Conservation (phyloP, 2,888 invertebrate genomes). For the Drosophila ezoana region DNA sequence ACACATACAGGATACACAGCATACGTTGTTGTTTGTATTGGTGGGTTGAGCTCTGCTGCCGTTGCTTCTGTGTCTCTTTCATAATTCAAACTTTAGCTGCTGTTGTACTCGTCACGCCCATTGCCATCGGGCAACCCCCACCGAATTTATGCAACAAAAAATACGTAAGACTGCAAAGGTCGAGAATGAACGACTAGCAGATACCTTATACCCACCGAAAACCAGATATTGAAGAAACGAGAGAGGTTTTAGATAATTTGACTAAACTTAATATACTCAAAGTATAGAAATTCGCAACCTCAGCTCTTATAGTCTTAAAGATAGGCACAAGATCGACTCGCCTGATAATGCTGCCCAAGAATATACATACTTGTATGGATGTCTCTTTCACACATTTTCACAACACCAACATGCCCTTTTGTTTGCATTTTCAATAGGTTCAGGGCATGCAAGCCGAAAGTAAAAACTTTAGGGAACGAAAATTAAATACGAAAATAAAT, state of each 20-base stretch:
- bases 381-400: not conserved
- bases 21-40: slow-evolving; percentile 28
- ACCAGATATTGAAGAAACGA: too few species aligned
- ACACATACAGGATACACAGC: slow-evolving; percentile 3
- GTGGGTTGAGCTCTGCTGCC: slow-evolving; percentile 28
- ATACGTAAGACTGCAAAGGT: not conserved
- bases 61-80: slow-evolving; percentile 56
- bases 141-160: slow-evolving; percentile 47
- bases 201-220: not conserved
- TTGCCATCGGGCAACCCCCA: slow-evolving; percentile 7
- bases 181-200: not conserved
- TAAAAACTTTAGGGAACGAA: slow-evolving; percentile 34
- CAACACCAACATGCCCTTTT: not conserved
- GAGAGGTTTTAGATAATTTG: too few species aligned
- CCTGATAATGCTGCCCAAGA: too few species aligned
- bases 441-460: slow-evolving; percentile 3
- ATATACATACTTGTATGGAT: too few species aligned
- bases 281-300: too few species aligned
- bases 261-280: too few species aligned
- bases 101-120: slow-evolving; percentile 51
- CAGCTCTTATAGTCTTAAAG: too few species aligned
- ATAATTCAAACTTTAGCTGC: slow-evolving; percentile 67
- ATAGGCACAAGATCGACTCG: too few species aligned
- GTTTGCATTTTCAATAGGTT: not conserved
- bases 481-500: slow-evolving; percentile 34